Evolutionary conservation across 2,888 invertebrate genomes (phyloP).

Genomic region (Dasysyrphus tricinctus): DNA sequence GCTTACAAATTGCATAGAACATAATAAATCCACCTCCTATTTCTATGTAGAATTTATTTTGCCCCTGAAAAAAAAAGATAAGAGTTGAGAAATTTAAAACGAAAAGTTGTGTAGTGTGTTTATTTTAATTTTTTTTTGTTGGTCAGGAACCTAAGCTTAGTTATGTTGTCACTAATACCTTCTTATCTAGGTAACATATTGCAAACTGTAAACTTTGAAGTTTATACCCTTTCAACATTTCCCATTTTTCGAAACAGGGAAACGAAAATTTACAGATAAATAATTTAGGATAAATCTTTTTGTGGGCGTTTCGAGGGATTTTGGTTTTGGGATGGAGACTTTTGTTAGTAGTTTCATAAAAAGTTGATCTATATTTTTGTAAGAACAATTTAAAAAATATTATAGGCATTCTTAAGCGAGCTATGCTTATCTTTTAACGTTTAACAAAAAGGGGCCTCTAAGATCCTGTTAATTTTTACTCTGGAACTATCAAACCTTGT

Average conservation of each 20-base stretch:
- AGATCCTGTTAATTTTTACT: no score
- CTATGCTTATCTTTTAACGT: no score
- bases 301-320: no score
- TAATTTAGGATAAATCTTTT: conserved; percentile 20
- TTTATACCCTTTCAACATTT: background rate
- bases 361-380: no score
- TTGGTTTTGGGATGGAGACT: no score
- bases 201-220: conserved; percentile 26
- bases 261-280: conserved; percentile 19
- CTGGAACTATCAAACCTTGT: no score
- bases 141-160: conserved; percentile 17
- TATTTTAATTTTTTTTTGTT: conserved; percentile 3
- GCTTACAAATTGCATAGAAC: conserved; percentile 5
- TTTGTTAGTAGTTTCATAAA: no score
- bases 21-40: conserved; percentile 49
- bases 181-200: conserved; percentile 51
- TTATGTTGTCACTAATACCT: conserved; percentile 6
- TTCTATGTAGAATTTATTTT: conserved; percentile 32
- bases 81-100: conserved; percentile 45
- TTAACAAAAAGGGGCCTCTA: no score
- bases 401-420: no score
- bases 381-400: no score
- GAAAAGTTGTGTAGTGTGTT: conserved; percentile 33
- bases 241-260: background rate
- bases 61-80: conserved; percentile 44